Evolutionary conservation across 1,140 invertebrate genomes (phyloP), one percentile per base, ranked within the genome.

Genomic region (Calliphora vicina): DNA sequence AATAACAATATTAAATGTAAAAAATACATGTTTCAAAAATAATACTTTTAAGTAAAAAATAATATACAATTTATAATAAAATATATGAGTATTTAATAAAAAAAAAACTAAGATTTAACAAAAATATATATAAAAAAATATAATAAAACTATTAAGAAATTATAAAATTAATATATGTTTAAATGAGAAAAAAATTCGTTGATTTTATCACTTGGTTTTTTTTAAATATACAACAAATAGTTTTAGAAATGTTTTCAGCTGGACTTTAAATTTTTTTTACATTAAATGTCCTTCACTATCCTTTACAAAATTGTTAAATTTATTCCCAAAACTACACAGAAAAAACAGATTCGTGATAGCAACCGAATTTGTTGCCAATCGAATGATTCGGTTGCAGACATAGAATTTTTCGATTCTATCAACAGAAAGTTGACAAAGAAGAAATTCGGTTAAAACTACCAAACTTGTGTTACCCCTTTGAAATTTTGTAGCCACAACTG

Each of bases 191-290:
- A 76, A 83, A 83, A 83, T 83, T 83, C 82, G 82, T 83, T 83
- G 82, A 83, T 83, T 80, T 83, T 83, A 83, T 83, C 82, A 83
- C 82, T 67, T 80, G 29, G 67, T 43, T 71, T 80, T 8, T 73
- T 13, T 67, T 43, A 43, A 78, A 45, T 35, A 6, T 35, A 35
- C 27, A 74, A 74, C 13, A 2, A n/a, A 76, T 35, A n/a, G 42
- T 13, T 45, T 78, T 78, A 9, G 3, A 76, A 78, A 78, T 23
- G n/a, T 20, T 76, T 76, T 20, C 15, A n/a, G 73, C 73, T 29
- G 35, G 1, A 72, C 12, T 72, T 23, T 6, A 71, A 20, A 71
- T n/a, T 26, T 26, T 9, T 26, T 23, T 71, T 23, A n/a, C n/a
- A n/a, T n/a, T n/a, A n/a, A 26, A 71, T 23, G 6, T 26, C 9